phyloP scores from a whole-genome alignment of 2,888 invertebrate species.

The Scrobipalpa atriplicella region DNA sequence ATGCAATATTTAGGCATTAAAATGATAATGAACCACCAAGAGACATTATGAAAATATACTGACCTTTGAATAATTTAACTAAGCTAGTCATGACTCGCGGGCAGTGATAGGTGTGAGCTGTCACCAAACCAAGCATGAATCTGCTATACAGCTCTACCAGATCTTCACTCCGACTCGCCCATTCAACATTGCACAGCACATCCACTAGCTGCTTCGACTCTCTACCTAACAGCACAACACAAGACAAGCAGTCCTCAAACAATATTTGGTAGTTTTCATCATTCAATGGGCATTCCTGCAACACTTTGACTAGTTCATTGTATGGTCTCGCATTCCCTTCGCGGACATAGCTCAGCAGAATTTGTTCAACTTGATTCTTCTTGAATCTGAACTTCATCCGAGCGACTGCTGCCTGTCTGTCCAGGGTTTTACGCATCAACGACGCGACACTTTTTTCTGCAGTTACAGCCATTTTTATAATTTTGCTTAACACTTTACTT shows the following conservation, averaged over 20 bases:
- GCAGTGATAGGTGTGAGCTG: constrained; percentile 75
- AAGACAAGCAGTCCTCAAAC: constrained; percentile 67
- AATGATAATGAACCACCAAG: neutral
- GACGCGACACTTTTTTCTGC: constrained; percentile 70
- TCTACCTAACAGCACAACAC: constrained; percentile 67
- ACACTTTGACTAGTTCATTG: constrained; percentile 71
- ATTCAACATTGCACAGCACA: constrained; percentile 64
- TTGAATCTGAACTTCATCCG: constrained; percentile 70
- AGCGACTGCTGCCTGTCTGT: constrained; percentile 64
- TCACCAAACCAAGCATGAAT: constrained; percentile 67
- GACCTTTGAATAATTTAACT: constrained; percentile 73
- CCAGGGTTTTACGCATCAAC: constrained; percentile 71
- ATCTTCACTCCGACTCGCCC: constrained; percentile 60
- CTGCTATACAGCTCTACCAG: constrained; percentile 61
- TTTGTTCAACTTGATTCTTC: constrained; percentile 71
- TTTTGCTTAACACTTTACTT: constrained; percentile 46
- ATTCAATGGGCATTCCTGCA: constrained; percentile 67
- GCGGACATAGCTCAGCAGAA: constrained; percentile 64
- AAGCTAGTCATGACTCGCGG: constrained; percentile 62
- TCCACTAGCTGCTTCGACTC: constrained; percentile 69
- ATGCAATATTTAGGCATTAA: neutral
- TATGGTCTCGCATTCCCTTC: constrained; percentile 68
- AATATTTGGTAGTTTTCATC: constrained; percentile 71
- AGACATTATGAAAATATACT: constrained; percentile 27
- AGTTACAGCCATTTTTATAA: constrained; percentile 62